Base-by-base conservation (phyloP, 2,797 vertebrate genomes). In the Miichthys miiuy region DNA sequence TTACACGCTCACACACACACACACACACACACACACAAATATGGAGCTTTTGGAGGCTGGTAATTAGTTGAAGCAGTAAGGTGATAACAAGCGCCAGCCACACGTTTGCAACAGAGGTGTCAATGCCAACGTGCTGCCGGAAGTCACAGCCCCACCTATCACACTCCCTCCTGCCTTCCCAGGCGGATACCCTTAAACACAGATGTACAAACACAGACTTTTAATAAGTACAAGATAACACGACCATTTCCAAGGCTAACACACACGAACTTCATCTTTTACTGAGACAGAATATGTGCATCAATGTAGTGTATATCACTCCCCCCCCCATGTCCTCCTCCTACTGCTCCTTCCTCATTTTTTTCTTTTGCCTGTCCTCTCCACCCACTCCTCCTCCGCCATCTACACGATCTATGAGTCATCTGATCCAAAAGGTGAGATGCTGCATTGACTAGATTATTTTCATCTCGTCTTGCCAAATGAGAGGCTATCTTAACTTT, bases 21-120 rank as follows among this genome's bases (percentile, higher is more conserved):
- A 34, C 68, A 46, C 38, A 70, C 70, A 58, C n/a, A 18, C 7
- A 18, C 71, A 41, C 62, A 9, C 63, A 38, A 13, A 51, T 56
- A 71, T 23, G 58, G 0, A 77, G 68, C 68, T 72, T 77, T 84
- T 66, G 46, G 58, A 79, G 68, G 65, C 63, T 85, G 83, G 86
- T 93, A 94, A 96, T 95, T 93, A 94, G 89, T 70, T 14, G 67
- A 88, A 90, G 82, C 87, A 89, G 85, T 70, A 74, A 92, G 88
- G 93, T 86, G 95, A 92, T 95, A 95, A 95, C 93, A 89, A 95
- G 92, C 85, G 71, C 72, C 90, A 90, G 90, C 89, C 93, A 86
- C 92, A 83, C 69, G 74, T 93, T 92, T 81, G 79, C 87, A 89
- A 47, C 72, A 12, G 82, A 92, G 86, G 87, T 87, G 92, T 73